Base-by-base conservation (phyloP, 2,797 vertebrate genomes). In the Psittacula echo region DNA sequence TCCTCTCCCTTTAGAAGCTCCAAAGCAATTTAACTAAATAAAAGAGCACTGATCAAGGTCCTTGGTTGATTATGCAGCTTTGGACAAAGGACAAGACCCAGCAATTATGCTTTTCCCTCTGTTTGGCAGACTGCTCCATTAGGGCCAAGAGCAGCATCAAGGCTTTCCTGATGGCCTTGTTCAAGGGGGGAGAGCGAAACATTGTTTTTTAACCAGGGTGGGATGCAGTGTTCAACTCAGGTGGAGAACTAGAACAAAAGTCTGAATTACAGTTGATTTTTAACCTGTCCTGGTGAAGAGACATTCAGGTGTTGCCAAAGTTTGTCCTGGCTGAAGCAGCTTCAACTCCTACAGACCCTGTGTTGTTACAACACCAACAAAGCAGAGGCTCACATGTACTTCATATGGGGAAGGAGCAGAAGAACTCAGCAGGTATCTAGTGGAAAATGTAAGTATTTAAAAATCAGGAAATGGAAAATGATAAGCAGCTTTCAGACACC, bases 401-500 rank as follows among this genome's bases (percentile, higher is more conserved):
- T 73, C 64, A 29, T 7, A 47, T 0, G 1, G 34, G 45, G 13
- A 80, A 72, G 47, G 44, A 92, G n/a, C 32, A 53, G 72, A 56
- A 74, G 4, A 26, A 11, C 22, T 50, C 53, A 9, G 60, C 7
- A 93, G 50, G 39, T 47, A 30, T 32, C 32, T 13, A 73, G 85
- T n/a, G 47, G 72, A 95, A 95, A 96, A 89, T 8, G 7, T 34
- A 58, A 68, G 71, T 51, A 64, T 74, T 87, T 65, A 34, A 87
- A 95, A 82, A 65, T 41, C 84, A 93, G 68, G 88, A 95, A 92
- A 89, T 75, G 58, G 79, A 67, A 85, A 95, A 81, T 2, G 26
- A 72, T 96, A 89, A 97, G 91, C 65, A 11, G 95, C 86, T 95
- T 93, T 93, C 84, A 92, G 93, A 87, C 68, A 85, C 83, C 88